Base-by-base conservation (phyloP, 2,113 vertebrate genomes). In the Catharus fuscescens region DNA sequence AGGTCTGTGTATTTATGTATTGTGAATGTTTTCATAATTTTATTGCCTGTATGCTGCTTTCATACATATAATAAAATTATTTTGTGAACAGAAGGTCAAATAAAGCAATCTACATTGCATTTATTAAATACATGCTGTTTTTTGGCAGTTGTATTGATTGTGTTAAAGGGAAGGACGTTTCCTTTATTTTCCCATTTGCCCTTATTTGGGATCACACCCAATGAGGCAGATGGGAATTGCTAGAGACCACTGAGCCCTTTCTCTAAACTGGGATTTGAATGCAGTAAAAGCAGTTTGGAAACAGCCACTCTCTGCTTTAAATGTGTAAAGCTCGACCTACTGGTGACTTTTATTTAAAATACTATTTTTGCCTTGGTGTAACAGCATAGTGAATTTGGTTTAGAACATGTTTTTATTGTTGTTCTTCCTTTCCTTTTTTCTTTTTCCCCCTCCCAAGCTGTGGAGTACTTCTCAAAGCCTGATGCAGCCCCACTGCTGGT, bases 1-100 rank as follows among this genome's bases (percentile, higher is more conserved):
- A 95, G 97, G 97, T 97, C 97, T 96, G 95, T 97, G 97, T 96
- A 94, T 96, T 97, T 95, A 95, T 93, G 97, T 97, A 95, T 97
- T 95, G 97, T 98, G 97, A 98, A 97, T 98, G 97, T 98, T 98
- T 97, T 96, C 97, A 97, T 96, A 94, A 96, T 97, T 97, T 97
- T 97, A 95, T 96, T 97, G 97, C 97, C 94, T 98, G 98, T 98
- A 97, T 96, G 98, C 98, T 98, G 98, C 97, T 98, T 98, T 98
- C 97, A 98, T 98, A 98, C 96, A 96, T 97, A 98, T 94, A 98
- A 98, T 98, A 98, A 98, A 98, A 97, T 93, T 98, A 98, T 98
- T 98, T 98, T 98, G 98, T 98, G 98, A 98, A 97, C 95, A 97
- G 95, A 95, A 94, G 94, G 90, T 95, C 78, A 88, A 93, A 95